These are phyloP conservation scores for Drosophila miranda DNA, from an alignment of 1,140 invertebrate genomes.

Conservation along the genomic window DNA sequence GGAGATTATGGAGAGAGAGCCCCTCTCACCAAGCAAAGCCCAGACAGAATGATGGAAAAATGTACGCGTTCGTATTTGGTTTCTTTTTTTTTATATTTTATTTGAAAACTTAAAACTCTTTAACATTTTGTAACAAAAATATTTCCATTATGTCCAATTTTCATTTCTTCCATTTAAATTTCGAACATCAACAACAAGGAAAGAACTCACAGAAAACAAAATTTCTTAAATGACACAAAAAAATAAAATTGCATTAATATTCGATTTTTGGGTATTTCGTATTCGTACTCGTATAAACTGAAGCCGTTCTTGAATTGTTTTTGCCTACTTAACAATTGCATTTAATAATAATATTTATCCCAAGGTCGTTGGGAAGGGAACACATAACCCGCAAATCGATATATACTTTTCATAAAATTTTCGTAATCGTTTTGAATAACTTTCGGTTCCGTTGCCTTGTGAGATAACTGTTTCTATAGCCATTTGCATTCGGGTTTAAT, in stretches of 20 bases:
- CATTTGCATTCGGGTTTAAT: conserved; percentile 38
- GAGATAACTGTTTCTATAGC: conserved; percentile 40
- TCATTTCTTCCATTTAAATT: conserved; percentile 6
- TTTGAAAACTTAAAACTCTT: conserved; percentile 63
- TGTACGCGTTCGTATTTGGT: neutral
- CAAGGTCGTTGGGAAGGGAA: neutral
- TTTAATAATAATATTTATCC: conserved; percentile 3
- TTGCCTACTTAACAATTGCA: conserved; percentile 67
- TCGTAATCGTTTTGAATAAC: conserved; percentile 67
- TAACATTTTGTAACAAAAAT: conserved; percentile 74
- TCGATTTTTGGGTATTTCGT: neutral
- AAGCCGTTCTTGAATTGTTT: conserved; percentile 41
- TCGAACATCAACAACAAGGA: conserved; percentile 49
- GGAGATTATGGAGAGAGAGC: neutral
- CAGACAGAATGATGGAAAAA: conserved; percentile 1
- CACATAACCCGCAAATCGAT: conserved; percentile 23
- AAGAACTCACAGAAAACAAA: conserved; percentile 30
- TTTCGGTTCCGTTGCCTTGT: conserved; percentile 54
- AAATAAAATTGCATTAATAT: conserved; percentile 26
- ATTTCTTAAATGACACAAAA: conserved; percentile 24
- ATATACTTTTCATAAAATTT: conserved; percentile 56
- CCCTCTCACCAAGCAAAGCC: neutral
- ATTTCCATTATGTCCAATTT: conserved; percentile 24
- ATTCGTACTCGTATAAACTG: conserved; percentile 30
- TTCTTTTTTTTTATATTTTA: conserved; percentile 52